These are phyloP conservation scores for Macrotrachela quadricornifera DNA, from an alignment of 1,140 invertebrate genomes.

Conservation along the genomic window DNA sequence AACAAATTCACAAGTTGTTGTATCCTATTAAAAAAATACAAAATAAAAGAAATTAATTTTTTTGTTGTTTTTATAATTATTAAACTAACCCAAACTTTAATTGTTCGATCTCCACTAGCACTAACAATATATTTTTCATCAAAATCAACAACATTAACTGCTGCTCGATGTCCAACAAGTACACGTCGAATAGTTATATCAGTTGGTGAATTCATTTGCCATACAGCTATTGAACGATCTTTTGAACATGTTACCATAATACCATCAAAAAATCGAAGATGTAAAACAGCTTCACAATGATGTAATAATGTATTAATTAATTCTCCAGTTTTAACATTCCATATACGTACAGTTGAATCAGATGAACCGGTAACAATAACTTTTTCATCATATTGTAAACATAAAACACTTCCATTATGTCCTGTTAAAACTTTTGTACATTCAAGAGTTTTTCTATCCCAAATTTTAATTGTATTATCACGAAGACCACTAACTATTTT, in stretches of 20 bases:
- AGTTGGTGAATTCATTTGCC: slow-evolving; percentile 92
- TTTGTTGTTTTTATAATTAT: too few species aligned
- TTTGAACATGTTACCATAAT: slow-evolving; percentile 99
- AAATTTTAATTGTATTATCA: slow-evolving; percentile 91
- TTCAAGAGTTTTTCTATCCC: slow-evolving; percentile 22
- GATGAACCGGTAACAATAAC: slow-evolving; percentile 95
- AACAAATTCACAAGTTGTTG: slow-evolving; percentile 83
- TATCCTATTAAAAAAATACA: background rate
- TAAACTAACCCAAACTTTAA: slow-evolving; percentile 45
- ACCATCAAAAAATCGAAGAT: slow-evolving; percentile 89
- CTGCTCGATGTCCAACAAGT: slow-evolving; percentile 85
- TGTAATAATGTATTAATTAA: slow-evolving; percentile 89
- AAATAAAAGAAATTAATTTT: too few species aligned
- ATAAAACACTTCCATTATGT: slow-evolving; percentile 89
- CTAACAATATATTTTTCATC: slow-evolving; percentile 99
- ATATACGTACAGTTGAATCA: slow-evolving; percentile 61
- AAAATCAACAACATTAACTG: slow-evolving; percentile 98
- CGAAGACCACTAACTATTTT: slow-evolving; percentile 96
- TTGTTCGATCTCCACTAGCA: slow-evolving; percentile 91
- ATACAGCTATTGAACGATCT: slow-evolving; percentile 96
- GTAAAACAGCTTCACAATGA: slow-evolving; percentile 94
- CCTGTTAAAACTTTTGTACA: slow-evolving; percentile 57
- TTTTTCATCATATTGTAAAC: slow-evolving; percentile 92
- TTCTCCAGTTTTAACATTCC: slow-evolving; percentile 35
- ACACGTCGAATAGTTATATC: slow-evolving; percentile 84